Conservation (phyloP, 37 sponge, comb jelly and placozoan genomes). For the Amphimedon queenslandica region DNA sequence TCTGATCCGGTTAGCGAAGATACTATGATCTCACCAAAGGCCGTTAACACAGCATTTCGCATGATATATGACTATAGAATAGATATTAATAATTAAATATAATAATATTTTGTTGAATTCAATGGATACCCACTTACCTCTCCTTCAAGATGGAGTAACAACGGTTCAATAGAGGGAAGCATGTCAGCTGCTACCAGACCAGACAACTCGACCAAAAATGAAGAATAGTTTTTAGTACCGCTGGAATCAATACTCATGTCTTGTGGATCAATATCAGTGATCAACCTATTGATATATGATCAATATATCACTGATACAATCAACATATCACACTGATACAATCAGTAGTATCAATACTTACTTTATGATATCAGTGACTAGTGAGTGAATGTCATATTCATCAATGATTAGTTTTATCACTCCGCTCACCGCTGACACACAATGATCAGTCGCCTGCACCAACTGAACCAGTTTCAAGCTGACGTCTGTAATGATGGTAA, state of each 20-base stretch:
- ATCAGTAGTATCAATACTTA: conserved; percentile 3
- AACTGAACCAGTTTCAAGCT: conserved; percentile 82
- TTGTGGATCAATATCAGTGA: conserved; percentile 62
- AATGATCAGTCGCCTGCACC: conserved; percentile 88
- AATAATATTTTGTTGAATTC: background rate
- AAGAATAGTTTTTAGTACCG: conserved; percentile 66
- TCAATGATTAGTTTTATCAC: conserved; percentile 35
- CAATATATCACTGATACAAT: background rate
- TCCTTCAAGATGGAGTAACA: conserved; percentile 81
- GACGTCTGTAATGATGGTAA: conserved; percentile 50
- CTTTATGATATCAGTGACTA: conserved; percentile 65
- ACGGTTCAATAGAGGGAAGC: conserved; percentile 52
- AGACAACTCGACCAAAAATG: conserved; percentile 70
- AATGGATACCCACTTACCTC: conserved; percentile 46
- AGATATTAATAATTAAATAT: background rate
- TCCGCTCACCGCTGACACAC: conserved; percentile 47
- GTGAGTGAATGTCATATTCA: conserved; percentile 33
- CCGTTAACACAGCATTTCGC: conserved; percentile 81
- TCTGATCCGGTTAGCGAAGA: conserved; percentile 21
- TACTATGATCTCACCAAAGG: conserved; percentile 58
- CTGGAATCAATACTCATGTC: conserved; percentile 79
- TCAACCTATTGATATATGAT: conserved; percentile 35
- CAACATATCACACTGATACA: background rate
- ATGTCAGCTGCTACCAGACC: conserved; percentile 48
- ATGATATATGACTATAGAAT: conserved; percentile 61